A percentile compares a stretch with the other conserved stretches of the same genome.
phyloP scores from a whole-genome alignment of 2,888 invertebrate genomes.

The Elysia crispata region DNA sequence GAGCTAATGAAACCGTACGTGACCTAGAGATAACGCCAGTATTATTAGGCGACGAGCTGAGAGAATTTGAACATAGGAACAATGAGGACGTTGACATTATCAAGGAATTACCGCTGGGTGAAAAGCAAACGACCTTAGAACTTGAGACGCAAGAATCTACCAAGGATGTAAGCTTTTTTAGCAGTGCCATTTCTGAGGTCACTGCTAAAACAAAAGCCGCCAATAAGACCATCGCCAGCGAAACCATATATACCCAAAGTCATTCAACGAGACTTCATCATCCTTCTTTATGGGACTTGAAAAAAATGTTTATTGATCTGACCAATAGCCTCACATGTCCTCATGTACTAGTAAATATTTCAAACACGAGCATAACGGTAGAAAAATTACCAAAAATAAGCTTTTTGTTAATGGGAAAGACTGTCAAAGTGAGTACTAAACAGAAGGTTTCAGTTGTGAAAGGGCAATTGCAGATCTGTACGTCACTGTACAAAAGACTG shows the following conservation, averaged over 20 bases:
- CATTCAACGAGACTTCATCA: too few relatives aligned
- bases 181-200: too few relatives aligned
- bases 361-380: background rate
- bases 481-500: constrained; percentile 17
- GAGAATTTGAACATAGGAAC: background rate
- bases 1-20: too few relatives aligned
- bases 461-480: constrained; percentile 12
- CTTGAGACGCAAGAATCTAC: too few relatives aligned
- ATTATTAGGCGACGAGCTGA: too few relatives aligned
- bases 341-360: constrained; percentile 14
- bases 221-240: too few relatives aligned
- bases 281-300: background rate
- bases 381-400: background rate
- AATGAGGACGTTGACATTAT: background rate
- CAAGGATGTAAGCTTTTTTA: too few relatives aligned
- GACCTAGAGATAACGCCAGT: too few relatives aligned
- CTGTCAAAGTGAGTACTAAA: background rate
- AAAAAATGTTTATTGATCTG: constrained; percentile 26
- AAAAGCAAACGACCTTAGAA: too few relatives aligned
- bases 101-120: background rate
- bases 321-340: constrained; percentile 32
- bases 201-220: too few relatives aligned
- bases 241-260: too few relatives aligned
- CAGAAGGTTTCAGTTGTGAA: constrained; percentile 19
- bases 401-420: background rate